Evolutionary conservation across 2,888 invertebrate genomes (phyloP).

Genomic region (Punctoribates punctum): DNA sequence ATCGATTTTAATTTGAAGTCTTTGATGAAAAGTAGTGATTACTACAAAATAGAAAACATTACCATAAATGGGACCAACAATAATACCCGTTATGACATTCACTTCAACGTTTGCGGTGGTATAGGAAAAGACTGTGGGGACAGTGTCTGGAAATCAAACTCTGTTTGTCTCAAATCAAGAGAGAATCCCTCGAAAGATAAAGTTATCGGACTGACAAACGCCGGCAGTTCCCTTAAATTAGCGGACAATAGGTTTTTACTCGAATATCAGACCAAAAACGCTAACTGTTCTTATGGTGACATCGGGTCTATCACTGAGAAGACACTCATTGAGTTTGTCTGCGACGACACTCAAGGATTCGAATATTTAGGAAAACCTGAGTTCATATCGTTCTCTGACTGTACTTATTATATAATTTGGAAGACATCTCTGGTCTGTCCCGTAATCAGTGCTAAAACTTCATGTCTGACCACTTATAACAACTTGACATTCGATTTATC

Average conservation of each 20-base stretch:
- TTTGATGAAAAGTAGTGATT: conserved; percentile 11
- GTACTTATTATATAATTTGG: conserved; percentile 45
- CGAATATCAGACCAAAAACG: background rate
- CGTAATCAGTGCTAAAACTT: background rate
- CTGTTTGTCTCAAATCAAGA: conserved; percentile 43
- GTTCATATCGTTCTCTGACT: conserved; percentile 43
- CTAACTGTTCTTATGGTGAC: background rate
- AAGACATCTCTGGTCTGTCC: conserved; percentile 40
- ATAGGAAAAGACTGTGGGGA: conserved; percentile 36
- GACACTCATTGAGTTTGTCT: conserved; percentile 43
- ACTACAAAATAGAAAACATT: conserved; percentile 31
- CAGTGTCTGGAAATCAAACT: conserved; percentile 39
- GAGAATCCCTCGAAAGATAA: background rate
- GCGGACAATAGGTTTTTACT: conserved; percentile 33
- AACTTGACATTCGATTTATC: conserved; percentile 12
- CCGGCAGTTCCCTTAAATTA: background rate
- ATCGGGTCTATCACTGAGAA: background rate
- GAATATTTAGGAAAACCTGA: conserved; percentile 31
- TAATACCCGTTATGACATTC: conserved; percentile 27
- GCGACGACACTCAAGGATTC: conserved; percentile 10
- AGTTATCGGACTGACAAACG: conserved; percentile 3
- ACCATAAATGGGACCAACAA: background rate
- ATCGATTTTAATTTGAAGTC: conserved; percentile 51
- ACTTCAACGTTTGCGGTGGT: conserved; percentile 46
- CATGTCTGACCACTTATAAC: background rate